A percentile compares a stretch with the other conserved stretches of the same genome.
These are phyloP conservation scores for Pseudoatta argentina DNA, from an alignment of 1,140 invertebrate species.

Conservation along the genomic window DNA sequence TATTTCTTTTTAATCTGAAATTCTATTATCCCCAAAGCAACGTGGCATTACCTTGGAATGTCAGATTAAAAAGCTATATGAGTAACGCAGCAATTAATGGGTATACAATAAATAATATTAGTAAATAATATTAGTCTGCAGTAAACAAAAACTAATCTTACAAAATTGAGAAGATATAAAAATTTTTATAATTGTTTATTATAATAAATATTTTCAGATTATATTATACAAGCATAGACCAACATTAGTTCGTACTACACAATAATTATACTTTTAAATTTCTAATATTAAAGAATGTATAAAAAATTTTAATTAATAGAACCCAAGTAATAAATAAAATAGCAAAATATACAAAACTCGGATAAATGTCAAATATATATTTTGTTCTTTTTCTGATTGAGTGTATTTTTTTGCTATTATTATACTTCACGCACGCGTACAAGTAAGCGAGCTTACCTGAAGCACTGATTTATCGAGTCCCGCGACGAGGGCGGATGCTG, in stretches of 20 bases:
- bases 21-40: too few relatives aligned
- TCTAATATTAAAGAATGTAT: neutral
- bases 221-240: neutral
- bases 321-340: neutral
- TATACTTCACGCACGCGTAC: constrained; percentile 42
- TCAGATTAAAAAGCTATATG: neutral
- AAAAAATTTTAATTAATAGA: neutral
- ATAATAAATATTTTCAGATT: neutral
- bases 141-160: neutral
- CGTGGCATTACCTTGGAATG: neutral
- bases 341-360: neutral
- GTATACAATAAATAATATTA: too few relatives aligned
- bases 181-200: neutral
- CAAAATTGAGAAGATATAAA: neutral
- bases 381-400: too few relatives aligned
- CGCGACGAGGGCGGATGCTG: constrained; percentile 86
- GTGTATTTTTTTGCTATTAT: neutral
- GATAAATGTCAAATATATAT: neutral
- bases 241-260: neutral
- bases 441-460: constrained; percentile 85
- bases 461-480: constrained; percentile 89
- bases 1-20: neutral
- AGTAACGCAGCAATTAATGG: neutral
- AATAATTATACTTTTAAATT: neutral
- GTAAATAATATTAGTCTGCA: neutral